Evolutionary conservation across 2,888 invertebrate species (phyloP).

Genomic region (Agelastica alni): DNA sequence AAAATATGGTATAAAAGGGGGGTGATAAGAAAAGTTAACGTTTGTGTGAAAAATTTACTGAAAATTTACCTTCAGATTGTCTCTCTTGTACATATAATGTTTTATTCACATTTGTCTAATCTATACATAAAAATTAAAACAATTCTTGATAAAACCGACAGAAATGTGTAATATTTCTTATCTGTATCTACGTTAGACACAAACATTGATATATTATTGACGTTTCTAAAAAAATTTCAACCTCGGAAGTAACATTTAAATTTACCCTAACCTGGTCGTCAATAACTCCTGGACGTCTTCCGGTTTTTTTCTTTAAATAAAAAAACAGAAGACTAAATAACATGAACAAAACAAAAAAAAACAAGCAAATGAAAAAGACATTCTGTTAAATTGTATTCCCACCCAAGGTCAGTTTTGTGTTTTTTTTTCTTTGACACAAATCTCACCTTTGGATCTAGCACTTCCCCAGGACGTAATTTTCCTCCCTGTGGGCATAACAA

Average conservation of each 20-base stretch:
- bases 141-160: constrained; percentile 37
- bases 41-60: neutral
- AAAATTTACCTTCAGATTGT: constrained; percentile 17
- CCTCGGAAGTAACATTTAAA: constrained; percentile 37
- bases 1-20: no score
- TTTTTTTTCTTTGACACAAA: constrained; percentile 62
- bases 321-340: constrained; percentile 57
- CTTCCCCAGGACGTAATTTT: constrained; percentile 79
- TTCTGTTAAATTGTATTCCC: constrained; percentile 40
- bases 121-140: constrained; percentile 44
- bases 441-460: constrained; percentile 77
- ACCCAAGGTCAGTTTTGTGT: constrained; percentile 57
- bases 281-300: constrained; percentile 81
- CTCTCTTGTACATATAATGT: constrained; percentile 35
- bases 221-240: constrained; percentile 37
- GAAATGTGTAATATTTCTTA: constrained; percentile 28
- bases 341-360: constrained; percentile 40
- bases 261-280: constrained; percentile 68
- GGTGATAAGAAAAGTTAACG: no score
- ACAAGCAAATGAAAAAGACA: constrained; percentile 38
- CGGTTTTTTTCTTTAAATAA: constrained; percentile 66
- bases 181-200: constrained; percentile 52
- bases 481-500: constrained; percentile 65
- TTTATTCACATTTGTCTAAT: constrained; percentile 42
- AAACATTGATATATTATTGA: constrained; percentile 51